phyloP scores from a whole-genome alignment of 2,888 invertebrate species.

The Lycophotia porphyrea region DNA sequence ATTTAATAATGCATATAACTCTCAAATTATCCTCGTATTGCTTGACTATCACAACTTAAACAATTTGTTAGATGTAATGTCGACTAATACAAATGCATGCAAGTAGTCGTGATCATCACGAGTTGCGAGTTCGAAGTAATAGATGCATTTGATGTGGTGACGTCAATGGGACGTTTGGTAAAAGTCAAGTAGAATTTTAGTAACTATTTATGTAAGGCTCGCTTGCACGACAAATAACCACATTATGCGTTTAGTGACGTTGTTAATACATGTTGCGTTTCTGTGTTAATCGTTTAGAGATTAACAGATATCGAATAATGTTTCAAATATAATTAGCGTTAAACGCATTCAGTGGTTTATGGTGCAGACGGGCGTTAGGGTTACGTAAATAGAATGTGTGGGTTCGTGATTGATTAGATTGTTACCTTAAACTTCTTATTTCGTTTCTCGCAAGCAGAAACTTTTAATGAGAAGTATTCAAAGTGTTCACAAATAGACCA shows the following conservation, averaged over 20 bases:
- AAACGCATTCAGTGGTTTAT: too few species aligned
- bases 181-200: not conserved
- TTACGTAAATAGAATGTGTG: too few species aligned
- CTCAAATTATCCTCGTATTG: conserved; percentile 21
- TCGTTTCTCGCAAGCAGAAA: too few species aligned
- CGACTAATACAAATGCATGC: conserved; percentile 13
- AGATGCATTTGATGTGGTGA: conserved; percentile 8
- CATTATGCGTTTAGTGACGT: not conserved
- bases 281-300: not conserved
- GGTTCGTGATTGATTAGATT: too few species aligned
- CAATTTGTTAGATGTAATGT: conserved; percentile 16
- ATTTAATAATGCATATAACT: conserved; percentile 22
- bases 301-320: too few species aligned
- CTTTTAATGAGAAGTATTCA: too few species aligned
- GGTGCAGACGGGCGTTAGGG: too few species aligned
- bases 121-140: not conserved
- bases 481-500: too few species aligned
- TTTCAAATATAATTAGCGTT: too few species aligned
- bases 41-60: conserved; percentile 6
- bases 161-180: not conserved
- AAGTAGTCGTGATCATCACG: conserved; percentile 8
- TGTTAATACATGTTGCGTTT: not conserved
- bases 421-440: too few species aligned
- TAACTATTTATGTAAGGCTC: not conserved
- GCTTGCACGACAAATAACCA: not conserved